Base-by-base conservation (phyloP, 2,797 vertebrate species). In the Squalus acanthias region DNA sequence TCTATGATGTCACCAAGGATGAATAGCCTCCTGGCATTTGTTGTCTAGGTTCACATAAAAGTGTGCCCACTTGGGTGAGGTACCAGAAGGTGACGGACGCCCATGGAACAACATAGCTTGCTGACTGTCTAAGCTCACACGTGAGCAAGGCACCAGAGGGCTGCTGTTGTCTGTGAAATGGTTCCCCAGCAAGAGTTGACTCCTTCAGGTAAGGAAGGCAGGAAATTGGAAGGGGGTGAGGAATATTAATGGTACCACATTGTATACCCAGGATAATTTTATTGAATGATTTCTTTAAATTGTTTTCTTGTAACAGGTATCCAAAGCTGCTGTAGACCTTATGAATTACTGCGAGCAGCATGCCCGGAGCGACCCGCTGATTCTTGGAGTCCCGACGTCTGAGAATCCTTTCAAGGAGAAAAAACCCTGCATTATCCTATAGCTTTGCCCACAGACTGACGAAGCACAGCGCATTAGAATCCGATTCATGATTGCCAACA, bases 321-420 rank as follows among this genome's bases (percentile, higher is more conserved):
- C 99, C 12, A 99, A 99, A 97, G 99, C 99, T 1, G 99, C 99
- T 0, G 99, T 98, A 0, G 99, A 99, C 96, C 98, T 99, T 96
- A 99, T 99, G 99, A 99, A 98, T 97, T 99, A 99, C 98, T 99
- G 99, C 39, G 99, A 99, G 98, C 99, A 99, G 95, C 98, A 99
- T 89, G 99, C 99, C 97, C 98, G 99, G 97, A 98, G 96, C 0
- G 99, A 99, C 97, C 99, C 99, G 0, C 98, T 99, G 97, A 98
- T 99, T 98, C 99, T 99, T 1, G 99, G 99, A 46, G 98, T 99
- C 10, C 99, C 99, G 0, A 99, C 99, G 76, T 99, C 99, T 0
- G 99, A 99, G 97, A 99, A 99, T 97, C 99, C 99, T 85, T 99
- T 99, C 97, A 99, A 99, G 98, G 99, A 99, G 98, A 99, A 99